Conservation (phyloP, 2,888 invertebrate species). For the Didymodactylos carnosus region DNA sequence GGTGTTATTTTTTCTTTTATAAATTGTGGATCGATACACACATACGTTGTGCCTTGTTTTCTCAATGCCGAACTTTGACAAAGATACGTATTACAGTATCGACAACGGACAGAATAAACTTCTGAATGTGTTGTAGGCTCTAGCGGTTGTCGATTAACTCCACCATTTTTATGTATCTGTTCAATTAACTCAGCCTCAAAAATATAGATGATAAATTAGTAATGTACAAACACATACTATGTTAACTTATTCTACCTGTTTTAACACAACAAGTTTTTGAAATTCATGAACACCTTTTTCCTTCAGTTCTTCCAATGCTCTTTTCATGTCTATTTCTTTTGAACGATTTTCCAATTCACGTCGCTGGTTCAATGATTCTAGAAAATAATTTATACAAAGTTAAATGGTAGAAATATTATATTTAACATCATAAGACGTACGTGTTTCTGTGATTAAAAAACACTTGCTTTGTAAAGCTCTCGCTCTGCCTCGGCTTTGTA, state of each 20-base stretch:
- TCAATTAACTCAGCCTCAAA: not conserved
- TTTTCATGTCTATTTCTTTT: not conserved
- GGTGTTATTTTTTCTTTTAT: not conserved
- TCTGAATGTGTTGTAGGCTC: no score
- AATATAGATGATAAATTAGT: no score
- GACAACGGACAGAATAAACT: not conserved
- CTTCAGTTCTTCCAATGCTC: not conserved
- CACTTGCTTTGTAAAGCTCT: slow-evolving; percentile 15
- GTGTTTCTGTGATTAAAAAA: slow-evolving; percentile 8
- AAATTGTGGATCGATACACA: not conserved
- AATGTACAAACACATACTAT: not conserved
- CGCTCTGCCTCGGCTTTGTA: slow-evolving; percentile 16
- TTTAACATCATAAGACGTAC: not conserved
- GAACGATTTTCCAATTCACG: not conserved
- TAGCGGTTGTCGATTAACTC: no score
- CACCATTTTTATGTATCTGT: not conserved
- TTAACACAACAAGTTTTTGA: not conserved
- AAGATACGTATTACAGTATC: not conserved
- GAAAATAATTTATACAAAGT: not conserved
- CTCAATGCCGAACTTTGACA: not conserved
- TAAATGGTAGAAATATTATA: not conserved
- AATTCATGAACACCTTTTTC: not conserved
- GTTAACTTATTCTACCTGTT: not conserved
- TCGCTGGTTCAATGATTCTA: not conserved
- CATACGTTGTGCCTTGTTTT: not conserved